A percentile compares a stretch with the other conserved stretches of the same genome.
Evolutionary conservation across 2,113 vertebrate genomes (phyloP).

Genomic region (Hippocampus guttulatus): DNA sequence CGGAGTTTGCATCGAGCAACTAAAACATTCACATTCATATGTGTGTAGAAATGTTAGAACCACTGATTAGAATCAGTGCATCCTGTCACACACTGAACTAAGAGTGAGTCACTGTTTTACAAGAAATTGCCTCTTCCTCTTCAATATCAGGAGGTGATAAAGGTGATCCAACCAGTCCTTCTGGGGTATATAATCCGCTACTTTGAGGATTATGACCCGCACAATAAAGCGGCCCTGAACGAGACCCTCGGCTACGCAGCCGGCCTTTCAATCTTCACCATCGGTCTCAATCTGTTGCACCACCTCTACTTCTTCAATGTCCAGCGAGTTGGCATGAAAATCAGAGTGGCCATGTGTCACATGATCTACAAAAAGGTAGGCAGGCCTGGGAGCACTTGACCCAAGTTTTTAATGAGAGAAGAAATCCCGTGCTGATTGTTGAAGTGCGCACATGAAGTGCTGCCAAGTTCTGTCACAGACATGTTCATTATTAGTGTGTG

Average conservation of each 20-base stretch:
- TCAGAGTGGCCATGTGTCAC: conserved; percentile 89
- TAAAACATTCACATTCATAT: background rate
- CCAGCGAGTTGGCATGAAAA: conserved; percentile 83
- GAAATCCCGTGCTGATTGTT: background rate
- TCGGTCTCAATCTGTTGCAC: conserved; percentile 76
- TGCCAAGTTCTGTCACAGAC: background rate
- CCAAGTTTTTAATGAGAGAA: background rate
- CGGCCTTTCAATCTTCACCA: conserved; percentile 69
- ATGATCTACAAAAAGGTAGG: conserved; percentile 93
- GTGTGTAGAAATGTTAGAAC: background rate
- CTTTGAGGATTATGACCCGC: conserved; percentile 74
- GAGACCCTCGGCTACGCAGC: conserved; percentile 69
- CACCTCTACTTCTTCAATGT: conserved; percentile 88
- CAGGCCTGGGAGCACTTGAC: no score
- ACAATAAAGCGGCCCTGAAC: conserved; percentile 43
- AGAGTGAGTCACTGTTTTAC: background rate
- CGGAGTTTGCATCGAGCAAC: background rate
- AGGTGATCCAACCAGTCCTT: conserved; percentile 82
- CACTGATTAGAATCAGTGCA: background rate
- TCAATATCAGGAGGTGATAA: conserved; percentile 76
- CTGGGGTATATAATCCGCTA: conserved; percentile 81
- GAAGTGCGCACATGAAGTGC: background rate
- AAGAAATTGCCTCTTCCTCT: background rate
- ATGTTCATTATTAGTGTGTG: no score
- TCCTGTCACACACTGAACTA: background rate